Conservation (phyloP, 2,888 invertebrate species). For the Caenorhabditis japonica region DNA sequence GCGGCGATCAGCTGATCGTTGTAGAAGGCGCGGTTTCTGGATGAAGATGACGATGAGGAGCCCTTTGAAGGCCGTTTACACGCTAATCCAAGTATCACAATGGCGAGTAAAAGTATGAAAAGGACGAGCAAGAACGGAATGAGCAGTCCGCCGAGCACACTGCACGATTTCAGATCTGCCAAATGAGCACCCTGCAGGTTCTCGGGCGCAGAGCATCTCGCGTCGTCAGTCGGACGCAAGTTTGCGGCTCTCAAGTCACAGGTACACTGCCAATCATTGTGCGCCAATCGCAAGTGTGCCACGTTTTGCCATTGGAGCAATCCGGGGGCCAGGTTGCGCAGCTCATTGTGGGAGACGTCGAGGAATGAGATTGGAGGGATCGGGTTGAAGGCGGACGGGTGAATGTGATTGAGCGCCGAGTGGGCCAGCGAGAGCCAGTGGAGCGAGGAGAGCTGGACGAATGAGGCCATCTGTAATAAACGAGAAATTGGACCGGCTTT, state of each 20-base stretch:
- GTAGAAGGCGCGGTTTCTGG: conserved; percentile 49
- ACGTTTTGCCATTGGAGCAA: conserved; percentile 37
- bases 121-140: conserved; percentile 56
- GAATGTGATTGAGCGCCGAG: conserved; percentile 51
- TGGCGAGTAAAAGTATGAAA: conserved; percentile 56
- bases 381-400: conserved; percentile 58
- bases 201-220: conserved; percentile 51
- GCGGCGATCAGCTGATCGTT: conserved; percentile 50
- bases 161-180: conserved; percentile 44
- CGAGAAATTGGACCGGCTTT: not conserved
- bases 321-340: conserved; percentile 21
- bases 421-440: conserved; percentile 54
- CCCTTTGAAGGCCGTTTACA: conserved; percentile 46
- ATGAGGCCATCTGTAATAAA: conserved; percentile 58
- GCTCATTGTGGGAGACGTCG: conserved; percentile 58
- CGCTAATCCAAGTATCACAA: conserved; percentile 56
- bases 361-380: conserved; percentile 50
- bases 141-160: conserved; percentile 54
- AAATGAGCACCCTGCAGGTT: conserved; percentile 43
- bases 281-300: conserved; percentile 34
- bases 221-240: conserved; percentile 45
- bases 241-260: conserved; percentile 53
- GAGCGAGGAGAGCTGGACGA: conserved; percentile 58
- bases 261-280: conserved; percentile 64
- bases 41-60: conserved; percentile 30